Evolutionary conservation across 1,140 invertebrate genomes (phyloP), one percentile per base, ranked within the genome.

Genomic region (Aporrectodea caliginosa): DNA sequence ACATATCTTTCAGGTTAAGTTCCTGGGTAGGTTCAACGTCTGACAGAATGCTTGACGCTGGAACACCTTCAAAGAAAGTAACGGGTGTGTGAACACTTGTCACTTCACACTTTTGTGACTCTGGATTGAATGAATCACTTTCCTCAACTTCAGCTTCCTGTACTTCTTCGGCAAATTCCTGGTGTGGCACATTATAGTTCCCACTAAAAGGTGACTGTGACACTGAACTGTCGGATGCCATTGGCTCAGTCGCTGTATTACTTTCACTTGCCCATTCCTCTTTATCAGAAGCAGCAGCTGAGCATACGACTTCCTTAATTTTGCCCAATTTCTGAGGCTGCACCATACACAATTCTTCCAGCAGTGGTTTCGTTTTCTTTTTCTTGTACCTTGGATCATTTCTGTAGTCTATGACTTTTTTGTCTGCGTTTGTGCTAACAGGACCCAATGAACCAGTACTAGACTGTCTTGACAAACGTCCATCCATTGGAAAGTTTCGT

Each of bases 1-100:
- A 76, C 75, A 76, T 76, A 31, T 76, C 75, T 35, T 76, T 76
- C 22, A 76, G n/a, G 29, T 76, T 76, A 27, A 76, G 29, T 58
- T 43, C 75, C 12, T 58, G 32, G 27, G 70, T 29, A 6, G 70
- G 31, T 29, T 72, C 70, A 12, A 58, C 43, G 22, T 58, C 43
- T 58, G 43, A 58, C 43, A 58, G 6, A 58, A 12, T 58, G 22
- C 43, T 22, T 12, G 43, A 58, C 22, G 22, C 43, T 12, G 43
- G 43, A 58, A 58, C 43, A 58, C 43, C 43, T 58, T 58, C 43
- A 58, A 58, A 58, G 22, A 58, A 58, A 12, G 43, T 58, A 58
- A 58, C 6, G 22, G 43, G 43, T 58, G 43, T 58, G 22, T 58
- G 43, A 58, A 58, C 70, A 72, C 31, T 72, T 12, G 70, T 6